A percentile compares a stretch with the other conserved stretches of the same genome.
Evolutionary conservation across 2,797 vertebrate genomes (phyloP).

Genomic region (Sebastolobus alascanus): DNA sequence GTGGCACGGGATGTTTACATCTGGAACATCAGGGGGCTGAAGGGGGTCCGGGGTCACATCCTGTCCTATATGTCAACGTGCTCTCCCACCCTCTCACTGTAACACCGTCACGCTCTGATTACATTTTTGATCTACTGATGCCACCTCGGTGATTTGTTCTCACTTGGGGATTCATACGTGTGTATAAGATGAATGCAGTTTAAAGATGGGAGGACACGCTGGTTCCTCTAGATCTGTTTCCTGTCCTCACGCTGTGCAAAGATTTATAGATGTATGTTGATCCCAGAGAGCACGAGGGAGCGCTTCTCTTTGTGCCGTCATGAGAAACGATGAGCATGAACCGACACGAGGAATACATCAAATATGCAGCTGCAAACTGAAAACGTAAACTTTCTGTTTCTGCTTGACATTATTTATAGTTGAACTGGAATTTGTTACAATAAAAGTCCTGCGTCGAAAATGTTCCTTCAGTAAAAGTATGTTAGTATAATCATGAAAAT

Average conservation of each 20-base stretch:
- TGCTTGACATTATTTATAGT: background rate
- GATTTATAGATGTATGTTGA: slow-evolving; percentile 7
- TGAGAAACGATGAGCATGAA: slow-evolving; percentile 25
- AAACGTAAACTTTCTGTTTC: background rate
- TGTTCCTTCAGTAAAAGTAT: background rate
- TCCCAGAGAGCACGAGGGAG: slow-evolving; percentile 18
- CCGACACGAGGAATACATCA: background rate
- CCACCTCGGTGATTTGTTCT: background rate
- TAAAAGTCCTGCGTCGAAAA: background rate
- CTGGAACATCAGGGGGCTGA: slow-evolving; percentile 13
- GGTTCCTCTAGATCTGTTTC: background rate
- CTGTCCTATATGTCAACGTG: slow-evolving; percentile 23
- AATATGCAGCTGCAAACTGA: background rate
- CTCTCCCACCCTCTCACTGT: slow-evolving; percentile 20
- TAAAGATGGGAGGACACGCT: background rate
- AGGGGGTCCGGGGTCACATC: slow-evolving; percentile 44
- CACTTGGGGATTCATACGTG: background rate
- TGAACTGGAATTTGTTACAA: background rate
- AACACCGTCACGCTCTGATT: background rate
- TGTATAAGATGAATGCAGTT: too few relatives aligned
- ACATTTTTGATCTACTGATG: background rate
- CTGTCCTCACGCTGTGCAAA: background rate
- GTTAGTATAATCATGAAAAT: background rate
- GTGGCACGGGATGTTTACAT: slow-evolving; percentile 51
- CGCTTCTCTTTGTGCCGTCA: background rate